Evolutionary conservation across 2,888 invertebrate species (phyloP), one percentile per base, ranked within the genome.

Genomic region (Auanema sp.): DNA sequence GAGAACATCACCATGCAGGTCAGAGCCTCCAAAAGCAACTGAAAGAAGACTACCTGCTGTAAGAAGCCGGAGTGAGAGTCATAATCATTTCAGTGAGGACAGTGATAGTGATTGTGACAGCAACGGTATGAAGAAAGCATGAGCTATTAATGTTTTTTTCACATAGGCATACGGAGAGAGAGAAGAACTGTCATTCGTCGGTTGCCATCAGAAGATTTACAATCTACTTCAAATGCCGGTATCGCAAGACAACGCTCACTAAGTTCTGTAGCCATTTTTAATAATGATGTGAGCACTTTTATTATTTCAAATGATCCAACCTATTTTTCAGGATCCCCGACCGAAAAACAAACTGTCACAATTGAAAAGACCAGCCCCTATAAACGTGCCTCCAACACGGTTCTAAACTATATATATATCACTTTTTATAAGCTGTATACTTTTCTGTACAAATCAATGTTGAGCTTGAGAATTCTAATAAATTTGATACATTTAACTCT

Each of bases 291-390:
- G 58, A 60, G 59, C n/a, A n/a, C n/a, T 21, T n/a, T 51, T 10
- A 24, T 16, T 25, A 14, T 50, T 51, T 14, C 23, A 23, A 41
- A 42, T 42, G n/a, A 33, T 33, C 33, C 33, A 33, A 33, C 10
- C 8, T 57, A 21, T n/a, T 23, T 55, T 61, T 56, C 25, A 64
- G 64, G 58, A 53, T 33, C 23, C 1, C 33, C 52, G 64, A 3
- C 53, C 47, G 1, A 49, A n/a, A n/a, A 57, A 63, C 12, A 58
- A 23, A 24, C 51, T 75, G 11, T 75, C 75, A 2, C 67, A 69
- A 47, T 64, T 79, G 51, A 79, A 79, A 64, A 61, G 79, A 42
- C 79, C 79, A 0, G 70, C 72, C 24, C 79, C 79, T 10, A 79
- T 79, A 47, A 71, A 71, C 42, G 67, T 66, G 52, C 76, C 76